These are phyloP conservation scores for Drepana falcataria DNA, from an alignment of 2,888 invertebrate species.

Conservation along the genomic window DNA sequence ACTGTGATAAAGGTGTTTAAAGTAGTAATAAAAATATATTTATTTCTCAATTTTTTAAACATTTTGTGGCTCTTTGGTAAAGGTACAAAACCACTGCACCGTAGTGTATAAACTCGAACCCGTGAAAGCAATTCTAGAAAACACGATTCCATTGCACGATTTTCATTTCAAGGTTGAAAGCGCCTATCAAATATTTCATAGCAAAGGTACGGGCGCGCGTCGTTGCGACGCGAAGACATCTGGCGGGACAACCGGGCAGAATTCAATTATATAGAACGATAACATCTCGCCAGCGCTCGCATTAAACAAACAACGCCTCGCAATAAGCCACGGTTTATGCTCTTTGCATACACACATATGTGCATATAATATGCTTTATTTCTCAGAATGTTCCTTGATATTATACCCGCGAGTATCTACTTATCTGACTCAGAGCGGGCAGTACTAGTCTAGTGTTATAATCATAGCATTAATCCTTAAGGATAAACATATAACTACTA, in stretches of 20 bases:
- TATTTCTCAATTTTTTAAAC: too few species aligned
- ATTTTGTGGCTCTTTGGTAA: not conserved
- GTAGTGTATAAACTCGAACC: not conserved
- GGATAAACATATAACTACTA: too few species aligned
- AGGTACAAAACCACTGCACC: too few species aligned
- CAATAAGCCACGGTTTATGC: constrained; percentile 29
- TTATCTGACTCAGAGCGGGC: too few species aligned
- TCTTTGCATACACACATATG: constrained; percentile 32
- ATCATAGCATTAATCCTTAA: too few species aligned
- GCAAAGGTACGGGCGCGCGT: constrained; percentile 46
- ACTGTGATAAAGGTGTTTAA: too few species aligned
- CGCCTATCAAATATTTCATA: constrained; percentile 44
- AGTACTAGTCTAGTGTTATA: too few species aligned
- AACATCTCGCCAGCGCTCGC: constrained; percentile 39
- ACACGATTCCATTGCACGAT: constrained; percentile 17
- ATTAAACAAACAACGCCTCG: constrained; percentile 31
- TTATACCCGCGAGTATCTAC: too few species aligned
- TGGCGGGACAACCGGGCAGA: constrained; percentile 50
- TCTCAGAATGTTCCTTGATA: not conserved
- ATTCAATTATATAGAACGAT: constrained; percentile 54
- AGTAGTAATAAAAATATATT: too few species aligned
- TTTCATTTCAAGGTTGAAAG: constrained; percentile 9
- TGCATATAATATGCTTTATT: constrained; percentile 7
- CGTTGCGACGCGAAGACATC: constrained; percentile 40
- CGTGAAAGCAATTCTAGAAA: constrained; percentile 19